phyloP scores from a whole-genome alignment of 2,113 vertebrate species.

The Actinemys pallida region DNA sequence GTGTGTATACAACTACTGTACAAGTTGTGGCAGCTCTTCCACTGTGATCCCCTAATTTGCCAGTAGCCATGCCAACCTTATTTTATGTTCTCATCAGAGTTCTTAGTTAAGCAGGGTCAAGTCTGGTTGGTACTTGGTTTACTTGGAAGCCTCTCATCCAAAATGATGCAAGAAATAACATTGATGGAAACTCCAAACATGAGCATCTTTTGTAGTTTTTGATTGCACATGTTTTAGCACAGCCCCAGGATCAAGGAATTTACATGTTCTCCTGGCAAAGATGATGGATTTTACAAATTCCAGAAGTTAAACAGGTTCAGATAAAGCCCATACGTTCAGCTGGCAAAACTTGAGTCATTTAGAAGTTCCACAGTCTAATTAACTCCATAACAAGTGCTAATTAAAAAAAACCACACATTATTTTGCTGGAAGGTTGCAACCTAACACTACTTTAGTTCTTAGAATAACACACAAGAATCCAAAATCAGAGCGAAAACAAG shows the following conservation, averaged over 20 bases:
- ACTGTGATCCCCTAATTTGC: background rate
- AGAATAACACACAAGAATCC: background rate
- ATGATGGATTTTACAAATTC: background rate
- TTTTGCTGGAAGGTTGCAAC: background rate
- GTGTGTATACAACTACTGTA: background rate
- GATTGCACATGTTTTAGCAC: background rate
- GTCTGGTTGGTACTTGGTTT: accelerated
- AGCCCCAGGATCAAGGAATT: background rate
- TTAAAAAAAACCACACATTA: background rate
- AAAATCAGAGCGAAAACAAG: background rate
- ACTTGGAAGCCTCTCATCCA: background rate
- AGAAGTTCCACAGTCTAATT: background rate
- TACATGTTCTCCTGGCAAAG: background rate
- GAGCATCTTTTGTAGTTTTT: background rate
- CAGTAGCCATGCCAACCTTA: background rate
- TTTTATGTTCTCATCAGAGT: background rate
- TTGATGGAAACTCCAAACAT: background rate
- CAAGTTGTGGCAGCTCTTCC: background rate
- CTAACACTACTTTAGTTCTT: background rate
- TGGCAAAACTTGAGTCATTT: background rate
- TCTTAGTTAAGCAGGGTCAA: background rate
- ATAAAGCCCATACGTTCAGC: background rate
- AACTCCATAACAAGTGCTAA: background rate
- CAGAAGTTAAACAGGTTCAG: background rate
- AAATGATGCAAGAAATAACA: background rate